These are phyloP conservation scores for Pangasius mekongensis DNA, from an alignment of 2,797 vertebrate species.

Conservation along the genomic window DNA sequence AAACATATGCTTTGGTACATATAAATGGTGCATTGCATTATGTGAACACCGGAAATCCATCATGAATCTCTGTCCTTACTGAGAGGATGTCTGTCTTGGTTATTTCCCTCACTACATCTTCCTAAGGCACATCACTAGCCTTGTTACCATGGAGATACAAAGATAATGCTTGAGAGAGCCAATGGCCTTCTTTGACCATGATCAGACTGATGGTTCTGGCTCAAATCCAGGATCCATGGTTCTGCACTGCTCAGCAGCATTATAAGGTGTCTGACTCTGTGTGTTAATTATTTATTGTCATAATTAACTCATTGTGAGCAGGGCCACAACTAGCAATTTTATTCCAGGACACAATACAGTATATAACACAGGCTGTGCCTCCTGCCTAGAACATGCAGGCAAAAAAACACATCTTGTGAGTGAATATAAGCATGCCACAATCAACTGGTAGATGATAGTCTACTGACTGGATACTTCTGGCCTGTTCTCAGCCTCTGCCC, in stretches of 20 bases:
- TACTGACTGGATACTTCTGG: neutral
- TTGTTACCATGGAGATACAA: constrained; percentile 79
- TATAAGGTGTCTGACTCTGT: constrained; percentile 50
- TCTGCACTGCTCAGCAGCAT: constrained; percentile 42
- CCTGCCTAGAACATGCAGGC: no score
- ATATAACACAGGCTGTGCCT: neutral
- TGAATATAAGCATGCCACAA: neutral
- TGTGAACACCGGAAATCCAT: neutral
- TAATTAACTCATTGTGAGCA: constrained; percentile 23
- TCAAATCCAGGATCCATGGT: constrained; percentile 28
- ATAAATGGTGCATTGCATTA: neutral
- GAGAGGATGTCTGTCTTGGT: constrained; percentile 47
- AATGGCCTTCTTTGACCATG: constrained; percentile 41
- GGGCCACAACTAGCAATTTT: neutral
- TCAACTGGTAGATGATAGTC: neutral
- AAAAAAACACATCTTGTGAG: neutral
- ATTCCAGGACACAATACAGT: neutral
- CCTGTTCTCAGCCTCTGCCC: neutral
- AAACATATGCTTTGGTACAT: neutral
- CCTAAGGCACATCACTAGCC: constrained; percentile 38
- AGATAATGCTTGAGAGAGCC: constrained; percentile 54
- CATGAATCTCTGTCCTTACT: neutral
- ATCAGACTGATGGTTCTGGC: constrained; percentile 43
- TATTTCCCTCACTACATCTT: constrained; percentile 49
- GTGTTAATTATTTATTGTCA: constrained; percentile 56